Base-by-base conservation (phyloP, 2,888 invertebrate genomes). In the Meloe dianella region DNA sequence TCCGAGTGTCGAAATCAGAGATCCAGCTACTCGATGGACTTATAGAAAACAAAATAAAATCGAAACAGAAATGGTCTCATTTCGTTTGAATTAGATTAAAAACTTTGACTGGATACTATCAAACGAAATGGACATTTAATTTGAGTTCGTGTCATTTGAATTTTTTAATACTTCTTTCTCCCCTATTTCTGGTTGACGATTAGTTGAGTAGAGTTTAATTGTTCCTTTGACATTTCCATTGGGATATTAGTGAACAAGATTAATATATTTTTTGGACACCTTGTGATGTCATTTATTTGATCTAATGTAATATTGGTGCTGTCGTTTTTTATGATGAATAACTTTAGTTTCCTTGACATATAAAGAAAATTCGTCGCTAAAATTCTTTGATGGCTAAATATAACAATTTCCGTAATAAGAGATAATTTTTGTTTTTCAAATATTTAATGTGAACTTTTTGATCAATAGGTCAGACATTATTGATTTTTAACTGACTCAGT, bases 311-410 rank as follows among this genome's bases (percentile, higher is more conserved):
- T 57, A 57, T 29, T 22, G n/a, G 14, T 57, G 57, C 29, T 35
- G 35, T 29, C 57, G 57, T 30, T 57, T 20, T 41, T 57, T 32
- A 20, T 27, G 57, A 57, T 57, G 57, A 22, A 57, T 57, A 57
- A 22, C 57, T 57, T 24, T 5, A 57, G 27, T 57, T 22, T 57
- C 57, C 57, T 57, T 57, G 57, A 57, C 57, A 57, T 57, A 57
- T 57, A 57, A 29, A 29, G 9, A 27, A 27, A 32, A 57, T 57
- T 4, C 8, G 8, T n/a, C 57, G 57, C 24, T 57, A 57, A 27
- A 57, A 57, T 57, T 9, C 10, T 29, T 7, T 57, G 2, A 41
- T 41, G n/a, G n/a, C 17, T 8, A 17, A n/a, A 41, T 41, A n/a
- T n/a, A n/a, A n/a, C n/a, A 17, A 7, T 17, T 17, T n/a, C 2